phyloP scores from a whole-genome alignment of 2,113 vertebrate genomes.

The Aleadryas rufinucha region DNA sequence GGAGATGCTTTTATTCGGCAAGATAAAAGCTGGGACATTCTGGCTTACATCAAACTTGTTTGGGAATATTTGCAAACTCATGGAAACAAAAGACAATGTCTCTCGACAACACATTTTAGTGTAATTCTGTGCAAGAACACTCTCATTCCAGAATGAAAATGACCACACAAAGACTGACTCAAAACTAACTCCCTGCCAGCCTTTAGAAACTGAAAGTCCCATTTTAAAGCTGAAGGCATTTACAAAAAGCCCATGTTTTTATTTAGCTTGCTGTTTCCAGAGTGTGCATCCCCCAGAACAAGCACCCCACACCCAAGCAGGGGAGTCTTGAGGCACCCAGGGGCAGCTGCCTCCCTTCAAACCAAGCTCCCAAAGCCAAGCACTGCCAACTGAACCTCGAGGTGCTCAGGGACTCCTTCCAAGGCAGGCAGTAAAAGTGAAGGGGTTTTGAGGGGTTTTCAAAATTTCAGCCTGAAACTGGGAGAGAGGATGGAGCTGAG shows the following conservation, averaged over 20 bases:
- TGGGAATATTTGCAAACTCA: conserved; percentile 40
- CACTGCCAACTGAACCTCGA: not conserved
- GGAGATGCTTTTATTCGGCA: not conserved
- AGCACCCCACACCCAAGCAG: not conserved
- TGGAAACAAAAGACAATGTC: conserved; percentile 56
- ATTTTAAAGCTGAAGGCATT: not conserved
- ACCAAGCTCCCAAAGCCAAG: not conserved
- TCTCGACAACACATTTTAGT: conserved; percentile 34
- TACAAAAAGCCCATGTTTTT: not conserved
- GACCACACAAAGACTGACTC: conserved; percentile 58
- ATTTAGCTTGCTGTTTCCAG: not conserved
- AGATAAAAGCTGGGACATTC: not conserved
- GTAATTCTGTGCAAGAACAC: conserved; percentile 19
- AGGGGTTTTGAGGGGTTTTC: not conserved
- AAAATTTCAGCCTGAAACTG: not conserved
- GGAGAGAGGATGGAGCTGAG: not conserved
- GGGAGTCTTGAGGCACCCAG: not conserved
- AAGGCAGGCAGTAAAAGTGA: not conserved
- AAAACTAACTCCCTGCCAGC: conserved; percentile 4
- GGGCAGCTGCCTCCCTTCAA: not conserved
- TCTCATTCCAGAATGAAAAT: conserved; percentile 33
- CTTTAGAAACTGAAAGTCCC: conserved; percentile 45
- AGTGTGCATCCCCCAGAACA: not conserved
- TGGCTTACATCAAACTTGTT: conserved; percentile 46
- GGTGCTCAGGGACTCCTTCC: not conserved